A percentile compares a stretch with the other conserved stretches of the same genome.
Conservation (phyloP, 2,113 vertebrate genomes). For the Vidua chalybeata region DNA sequence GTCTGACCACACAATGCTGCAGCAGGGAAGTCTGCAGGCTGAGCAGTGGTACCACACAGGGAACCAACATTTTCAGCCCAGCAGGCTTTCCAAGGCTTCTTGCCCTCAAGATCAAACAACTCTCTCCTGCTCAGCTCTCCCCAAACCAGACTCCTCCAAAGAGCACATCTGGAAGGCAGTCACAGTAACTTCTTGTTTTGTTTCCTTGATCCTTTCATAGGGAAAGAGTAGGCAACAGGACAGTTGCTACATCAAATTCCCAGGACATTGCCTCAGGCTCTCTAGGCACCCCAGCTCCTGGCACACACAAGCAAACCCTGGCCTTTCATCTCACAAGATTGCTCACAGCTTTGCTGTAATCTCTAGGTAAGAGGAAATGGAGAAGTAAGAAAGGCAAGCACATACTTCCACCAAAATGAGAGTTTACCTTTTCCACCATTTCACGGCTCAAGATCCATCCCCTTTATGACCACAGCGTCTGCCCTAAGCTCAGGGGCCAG, state of each 20-base stretch:
- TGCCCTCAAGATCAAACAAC: background rate
- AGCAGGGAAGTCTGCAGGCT: accelerated
- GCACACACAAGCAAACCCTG: background rate
- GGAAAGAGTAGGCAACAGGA: background rate
- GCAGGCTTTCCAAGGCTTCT: background rate
- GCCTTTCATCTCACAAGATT: background rate
- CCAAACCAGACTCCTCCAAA: background rate
- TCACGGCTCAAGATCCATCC: background rate
- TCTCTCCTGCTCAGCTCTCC: background rate
- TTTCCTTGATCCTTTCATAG: background rate
- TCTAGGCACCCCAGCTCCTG: background rate
- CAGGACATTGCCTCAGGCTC: background rate
- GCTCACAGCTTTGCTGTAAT: background rate
- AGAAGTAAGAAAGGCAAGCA: background rate
- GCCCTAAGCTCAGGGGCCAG: background rate
- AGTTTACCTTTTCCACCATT: background rate
- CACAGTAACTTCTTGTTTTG: background rate
- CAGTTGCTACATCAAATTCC: background rate
- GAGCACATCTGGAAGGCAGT: background rate
- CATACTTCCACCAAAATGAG: background rate
- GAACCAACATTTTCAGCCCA: background rate
- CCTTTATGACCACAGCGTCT: background rate
- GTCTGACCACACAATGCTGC: background rate
- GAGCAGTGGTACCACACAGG: background rate
- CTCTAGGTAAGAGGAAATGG: background rate